Evolutionary conservation across 2,888 invertebrate species (phyloP).

Genomic region (Amphipyra berbera): DNA sequence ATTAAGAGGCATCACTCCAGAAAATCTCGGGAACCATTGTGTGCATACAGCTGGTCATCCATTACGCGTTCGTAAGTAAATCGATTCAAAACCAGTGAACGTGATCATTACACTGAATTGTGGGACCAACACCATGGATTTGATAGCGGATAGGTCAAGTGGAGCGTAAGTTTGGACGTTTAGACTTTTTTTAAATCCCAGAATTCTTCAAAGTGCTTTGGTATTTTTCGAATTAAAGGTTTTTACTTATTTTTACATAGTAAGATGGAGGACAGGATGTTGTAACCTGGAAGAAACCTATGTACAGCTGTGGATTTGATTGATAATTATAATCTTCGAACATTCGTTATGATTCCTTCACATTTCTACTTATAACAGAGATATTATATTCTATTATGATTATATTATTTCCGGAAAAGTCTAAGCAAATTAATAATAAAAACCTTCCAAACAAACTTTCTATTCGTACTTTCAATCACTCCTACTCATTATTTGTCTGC

Average conservation of each 20-base stretch:
- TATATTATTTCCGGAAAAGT: neutral
- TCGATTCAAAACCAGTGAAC: slow-evolving; percentile 67
- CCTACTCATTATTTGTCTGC: slow-evolving; percentile 40
- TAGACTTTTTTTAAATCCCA: neutral
- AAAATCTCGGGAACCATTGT: slow-evolving; percentile 56
- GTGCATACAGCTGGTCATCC: slow-evolving; percentile 45
- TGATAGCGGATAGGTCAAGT: slow-evolving; percentile 15
- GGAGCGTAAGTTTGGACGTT: slow-evolving; percentile 10
- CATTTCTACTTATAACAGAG: too few species aligned
- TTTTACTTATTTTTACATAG: too few species aligned
- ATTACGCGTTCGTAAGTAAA: slow-evolving; percentile 51
- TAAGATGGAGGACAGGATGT: too few species aligned
- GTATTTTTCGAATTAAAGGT: too few species aligned
- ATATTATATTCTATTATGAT: too few species aligned
- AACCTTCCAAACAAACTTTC: slow-evolving; percentile 2
- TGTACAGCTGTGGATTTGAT: too few species aligned
- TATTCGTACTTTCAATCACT: slow-evolving; percentile 40
- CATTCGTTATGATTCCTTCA: too few species aligned
- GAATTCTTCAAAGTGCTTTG: neutral
- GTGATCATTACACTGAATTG: slow-evolving; percentile 36
- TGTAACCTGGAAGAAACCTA: too few species aligned
- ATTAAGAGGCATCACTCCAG: slow-evolving; percentile 57
- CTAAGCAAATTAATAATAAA: slow-evolving; percentile 5
- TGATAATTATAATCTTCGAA: too few species aligned
- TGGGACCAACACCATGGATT: slow-evolving; percentile 33